Base-by-base conservation (phyloP, 2,888 invertebrate genomes). In the Exocentrus adspersus region DNA sequence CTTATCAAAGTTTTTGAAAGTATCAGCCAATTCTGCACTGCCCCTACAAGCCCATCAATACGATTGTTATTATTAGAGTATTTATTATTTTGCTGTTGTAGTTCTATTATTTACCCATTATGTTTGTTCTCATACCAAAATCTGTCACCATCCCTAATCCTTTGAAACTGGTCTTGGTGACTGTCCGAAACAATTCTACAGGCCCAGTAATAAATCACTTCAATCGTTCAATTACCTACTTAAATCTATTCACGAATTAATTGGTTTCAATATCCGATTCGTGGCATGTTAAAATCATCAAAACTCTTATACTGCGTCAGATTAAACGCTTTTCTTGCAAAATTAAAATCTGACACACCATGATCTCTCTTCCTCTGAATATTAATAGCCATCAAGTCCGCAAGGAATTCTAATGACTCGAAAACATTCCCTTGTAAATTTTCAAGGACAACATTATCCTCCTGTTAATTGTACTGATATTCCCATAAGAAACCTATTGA, bases 301-400 rank as follows among this genome's bases (percentile, higher is more conserved):
- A 80, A 71, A 14, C 12, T 41, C 5, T 1, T 32, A 43, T 71
- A 71, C 7, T 65, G 61, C 4, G 79, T 74, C 37, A 71, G 63
- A 16, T 83, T 84, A 71, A 85, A 85, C 5, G 84, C 83, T 68
- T 78, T 77, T 60, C 88, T 78, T 0, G 86, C 87, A 0, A 85
- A 84, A 76, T 88, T 87, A 77, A 87, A 89, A 79, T 88, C 88
- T 0, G 88, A 87, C 20, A 87, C 76, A 12, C 86, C 87, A 73
- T 87, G 86, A 72, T 87, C 87, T 54, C 87, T 78, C 0, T 80
- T 85, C 62, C 87, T 77, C 76, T 87, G 87, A 53, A 88, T 85
- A 74, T 87, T 87, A 10, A 87, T 67, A 2, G 87, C 87, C 86
- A 87, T 86, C 63, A 87, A 79, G 76, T 88, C 87, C 54, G 87